Evolutionary conservation across 2,113 vertebrate species (phyloP), one percentile per base, ranked within the genome.

Genomic region (Tenebrosternarchus preto): DNA sequence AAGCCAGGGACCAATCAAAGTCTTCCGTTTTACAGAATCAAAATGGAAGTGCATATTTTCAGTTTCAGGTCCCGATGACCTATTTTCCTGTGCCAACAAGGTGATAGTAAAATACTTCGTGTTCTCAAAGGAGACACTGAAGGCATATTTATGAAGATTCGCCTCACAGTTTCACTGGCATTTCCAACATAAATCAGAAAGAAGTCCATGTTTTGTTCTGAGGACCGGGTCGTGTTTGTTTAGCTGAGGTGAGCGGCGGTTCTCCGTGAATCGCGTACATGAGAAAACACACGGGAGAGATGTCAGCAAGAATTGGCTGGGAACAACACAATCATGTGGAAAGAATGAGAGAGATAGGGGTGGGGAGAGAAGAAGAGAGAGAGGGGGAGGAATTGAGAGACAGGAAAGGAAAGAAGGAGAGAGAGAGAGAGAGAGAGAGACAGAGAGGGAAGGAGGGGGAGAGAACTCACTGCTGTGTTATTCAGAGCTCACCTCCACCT

Each of bases 401-500:
- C 66, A 60, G 5, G 22, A 29, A 39, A 3, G 55, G 60, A 25
- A 29, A 56, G 39, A 15, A 20, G 59, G 25, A 17, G 50, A 69
- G 24, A 46, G 77, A 46, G 12, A 25, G 46, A 9, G 8, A 46
- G 25, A 6, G 33, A 36, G 39, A 9, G 39, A 46, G 8, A 6
- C 5, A 46, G 77, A 46, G 5, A 39, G 46, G 22, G 8, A 39
- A 63, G 20, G 29, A 39, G 43, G 7, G n/a, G 53, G 27, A 11
- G 53, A 70, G 25, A 50, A 68, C 33, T 33, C 11, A 59, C 55
- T 60, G 57, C 50, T 66, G 77, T 50, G 70, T 73, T n/a, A 78
- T 68, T 72, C 63, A 80, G 64, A 39, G 20, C 73, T 77, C 84
- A 80, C 77, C 73, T 69, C 85, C 88, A 88, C 87, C 89, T 92